These are phyloP conservation scores for Pelecanoides urinatrix DNA, from an alignment of 2,113 vertebrate genomes.

Conservation along the genomic window DNA sequence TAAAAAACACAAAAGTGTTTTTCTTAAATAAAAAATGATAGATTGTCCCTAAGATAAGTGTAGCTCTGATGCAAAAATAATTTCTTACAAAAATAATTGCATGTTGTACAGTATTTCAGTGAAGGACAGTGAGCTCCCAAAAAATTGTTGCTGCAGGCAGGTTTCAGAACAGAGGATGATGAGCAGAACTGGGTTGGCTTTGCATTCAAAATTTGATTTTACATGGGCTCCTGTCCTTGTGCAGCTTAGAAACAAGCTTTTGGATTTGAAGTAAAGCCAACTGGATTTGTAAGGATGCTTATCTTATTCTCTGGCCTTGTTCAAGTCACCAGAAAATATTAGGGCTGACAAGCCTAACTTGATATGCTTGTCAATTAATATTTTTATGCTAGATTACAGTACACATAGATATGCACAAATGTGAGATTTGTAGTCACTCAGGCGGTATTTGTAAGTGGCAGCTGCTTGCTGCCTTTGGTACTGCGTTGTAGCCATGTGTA, in stretches of 20 bases:
- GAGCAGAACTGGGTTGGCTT: constrained; percentile 32
- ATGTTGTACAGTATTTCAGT: not conserved
- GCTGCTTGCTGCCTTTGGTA: not conserved
- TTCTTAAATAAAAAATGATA: not conserved
- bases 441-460: not conserved
- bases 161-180: not conserved
- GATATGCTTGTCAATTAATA: not conserved
- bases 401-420: not conserved
- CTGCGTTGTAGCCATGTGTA: not conserved
- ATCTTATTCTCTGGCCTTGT: constrained; percentile 2
- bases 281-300: constrained; percentile 32
- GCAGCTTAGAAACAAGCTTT: not conserved
- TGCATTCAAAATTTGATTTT: constrained; percentile 11
- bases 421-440: not conserved
- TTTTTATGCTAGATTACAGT: not conserved
- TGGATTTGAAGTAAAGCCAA: constrained; percentile 25
- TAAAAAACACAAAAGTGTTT: not conserved
- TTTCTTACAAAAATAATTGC: not conserved
- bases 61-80: not conserved
- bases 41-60: not conserved
- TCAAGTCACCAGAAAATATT: constrained; percentile 25
- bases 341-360: constrained; percentile 16
- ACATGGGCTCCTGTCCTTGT: not conserved
- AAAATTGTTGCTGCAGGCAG: not conserved
- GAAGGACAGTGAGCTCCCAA: not conserved